These are phyloP conservation scores for Haemorhous mexicanus DNA, from an alignment of 2,113 vertebrate genomes.

Conservation along the genomic window DNA sequence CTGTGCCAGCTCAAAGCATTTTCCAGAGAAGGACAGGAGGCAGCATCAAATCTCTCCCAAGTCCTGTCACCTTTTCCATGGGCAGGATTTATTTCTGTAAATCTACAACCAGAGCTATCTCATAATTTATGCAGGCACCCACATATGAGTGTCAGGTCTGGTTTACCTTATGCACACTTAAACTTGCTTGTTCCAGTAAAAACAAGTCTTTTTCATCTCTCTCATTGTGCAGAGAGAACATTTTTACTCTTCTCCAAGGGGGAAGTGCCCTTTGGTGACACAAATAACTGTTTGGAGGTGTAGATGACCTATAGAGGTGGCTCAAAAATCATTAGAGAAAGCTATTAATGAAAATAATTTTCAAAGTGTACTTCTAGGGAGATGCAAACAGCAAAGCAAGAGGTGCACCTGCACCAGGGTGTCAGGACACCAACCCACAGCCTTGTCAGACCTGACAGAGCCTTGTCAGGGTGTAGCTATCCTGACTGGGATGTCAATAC, in stretches of 20 bases:
- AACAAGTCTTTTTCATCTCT: not conserved
- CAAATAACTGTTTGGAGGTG: not conserved
- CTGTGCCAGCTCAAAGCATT: not conserved
- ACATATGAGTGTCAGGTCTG: rapidly evolving
- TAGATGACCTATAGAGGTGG: not conserved
- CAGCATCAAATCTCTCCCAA: not conserved
- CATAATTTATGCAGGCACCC: not conserved
- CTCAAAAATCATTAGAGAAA: not conserved
- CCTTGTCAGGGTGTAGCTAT: not conserved
- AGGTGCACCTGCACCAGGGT: not conserved
- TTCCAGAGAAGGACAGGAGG: not conserved
- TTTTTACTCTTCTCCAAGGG: not conserved
- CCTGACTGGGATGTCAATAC: not conserved
- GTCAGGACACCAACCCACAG: not conserved
- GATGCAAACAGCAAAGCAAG: not conserved
- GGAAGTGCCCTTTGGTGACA: not conserved
- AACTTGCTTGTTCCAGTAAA: rapidly evolving
- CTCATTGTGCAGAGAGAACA: not conserved
- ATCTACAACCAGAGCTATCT: not conserved
- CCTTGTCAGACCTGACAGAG: not conserved
- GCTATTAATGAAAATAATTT: not conserved
- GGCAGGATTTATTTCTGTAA: not conserved
- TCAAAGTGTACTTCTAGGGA: not conserved
- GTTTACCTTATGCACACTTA: not conserved
- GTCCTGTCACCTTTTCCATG: not conserved